Evolutionary conservation across 2,113 vertebrate genomes (phyloP), one percentile per base, ranked within the genome.

Genomic region (Sciurus niger): DNA sequence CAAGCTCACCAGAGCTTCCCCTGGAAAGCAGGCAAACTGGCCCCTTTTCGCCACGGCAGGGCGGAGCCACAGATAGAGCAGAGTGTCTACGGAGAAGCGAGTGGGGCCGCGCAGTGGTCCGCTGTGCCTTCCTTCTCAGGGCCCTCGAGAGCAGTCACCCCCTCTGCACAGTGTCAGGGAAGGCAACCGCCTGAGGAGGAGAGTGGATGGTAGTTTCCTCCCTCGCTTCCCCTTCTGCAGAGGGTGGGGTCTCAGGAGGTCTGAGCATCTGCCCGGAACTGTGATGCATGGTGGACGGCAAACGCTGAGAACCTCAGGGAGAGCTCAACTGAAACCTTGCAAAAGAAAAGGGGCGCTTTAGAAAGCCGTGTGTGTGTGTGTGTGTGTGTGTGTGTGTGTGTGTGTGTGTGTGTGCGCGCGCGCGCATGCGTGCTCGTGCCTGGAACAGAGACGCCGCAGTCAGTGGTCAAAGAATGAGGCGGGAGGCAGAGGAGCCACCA

Each of bases 401-500:
- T n/a, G n/a, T n/a, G n/a, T n/a, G n/a, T n/a, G n/a, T n/a, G n/a
- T n/a, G n/a, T n/a, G n/a, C n/a, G n/a, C n/a, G 60, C 67, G 60
- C 48, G 51, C 43, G 43, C 28, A 30, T 55, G 77, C 18, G 32
- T 12, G 32, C 65, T 1, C n/a, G 4, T 86, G 28, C 65, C 30
- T 2, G 12, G 63, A 22, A 24, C 65, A 37, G 51, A 77, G 25
- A 7, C 20, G 37, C 37, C 20, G 46, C 30, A 11, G 25, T 8
- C 6, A 12, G 13, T 67, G 55, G 79, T 25, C 40, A 48, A 8
- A 73, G 65, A 40, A 46, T 6, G 6, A 60, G 8, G 5, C 22
- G 20, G 17, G 2, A n/a, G n/a, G 43, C 22, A 68, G n/a, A 17
- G 14, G 37, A 74, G 7, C 0, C 0, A 34, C 1, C 0, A 43